A percentile compares a stretch with the other conserved stretches of the same genome.
phyloP scores from a whole-genome alignment of 2,113 vertebrate species.

The Phrynosoma platyrhinos region DNA sequence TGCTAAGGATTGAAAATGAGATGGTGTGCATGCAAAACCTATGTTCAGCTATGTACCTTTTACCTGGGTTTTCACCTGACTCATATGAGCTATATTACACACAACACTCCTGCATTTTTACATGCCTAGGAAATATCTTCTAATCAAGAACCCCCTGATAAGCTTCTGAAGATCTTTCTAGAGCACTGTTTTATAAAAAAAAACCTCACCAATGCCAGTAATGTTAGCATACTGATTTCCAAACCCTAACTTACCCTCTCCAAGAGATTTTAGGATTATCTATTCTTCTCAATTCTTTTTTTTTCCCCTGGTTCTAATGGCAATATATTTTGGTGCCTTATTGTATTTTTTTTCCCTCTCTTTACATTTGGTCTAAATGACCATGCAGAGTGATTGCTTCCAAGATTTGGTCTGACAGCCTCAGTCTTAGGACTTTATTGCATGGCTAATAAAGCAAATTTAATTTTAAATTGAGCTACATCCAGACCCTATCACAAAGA shows the following conservation, averaged over 20 bases:
- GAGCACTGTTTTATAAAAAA: background rate
- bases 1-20: background rate
- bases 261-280: background rate
- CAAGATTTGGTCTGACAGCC: constrained; percentile 6
- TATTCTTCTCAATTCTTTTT: background rate
- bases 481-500: too few relatives aligned
- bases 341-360: background rate
- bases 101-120: background rate
- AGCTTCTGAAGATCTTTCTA: background rate
- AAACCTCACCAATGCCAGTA: background rate
- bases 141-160: background rate
- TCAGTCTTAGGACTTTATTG: background rate
- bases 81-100: background rate
- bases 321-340: background rate
- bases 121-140: background rate
- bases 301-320: background rate
- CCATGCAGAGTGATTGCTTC: background rate
- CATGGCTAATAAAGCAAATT: too few relatives aligned
- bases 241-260: background rate
- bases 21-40: background rate
- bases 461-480: too few relatives aligned
- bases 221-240: background rate
- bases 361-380: constrained; percentile 23
- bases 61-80: background rate
- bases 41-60: background rate